Conservation (phyloP, 64 coral and sea anemone species). For the Platygyra sinensis region DNA sequence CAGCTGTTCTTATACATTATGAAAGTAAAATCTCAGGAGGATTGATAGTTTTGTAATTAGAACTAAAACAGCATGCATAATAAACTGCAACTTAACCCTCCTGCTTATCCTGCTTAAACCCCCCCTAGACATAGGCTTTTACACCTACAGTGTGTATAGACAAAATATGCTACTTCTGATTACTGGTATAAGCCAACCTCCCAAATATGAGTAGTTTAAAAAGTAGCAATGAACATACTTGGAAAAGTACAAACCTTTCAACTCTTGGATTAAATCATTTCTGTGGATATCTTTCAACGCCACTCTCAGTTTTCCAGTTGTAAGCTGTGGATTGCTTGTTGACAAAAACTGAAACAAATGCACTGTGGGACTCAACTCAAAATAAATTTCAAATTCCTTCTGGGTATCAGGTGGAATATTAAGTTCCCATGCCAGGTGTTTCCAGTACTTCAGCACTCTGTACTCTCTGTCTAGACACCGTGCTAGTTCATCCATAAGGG, state of each 20-base stretch:
- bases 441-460: constrained; percentile 34
- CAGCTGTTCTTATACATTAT: too few relatives aligned
- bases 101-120: too few relatives aligned
- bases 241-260: background rate
- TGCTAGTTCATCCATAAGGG: constrained; percentile 44
- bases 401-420: background rate
- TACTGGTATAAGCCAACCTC: too few relatives aligned
- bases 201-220: too few relatives aligned
- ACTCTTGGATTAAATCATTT: constrained; percentile 28
- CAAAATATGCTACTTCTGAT: too few relatives aligned
- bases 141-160: too few relatives aligned
- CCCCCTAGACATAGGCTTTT: too few relatives aligned
- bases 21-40: too few relatives aligned
- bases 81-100: too few relatives aligned
- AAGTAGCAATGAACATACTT: background rate
- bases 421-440: constrained; percentile 14
- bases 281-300: constrained; percentile 32
- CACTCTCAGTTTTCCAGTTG: constrained; percentile 3
- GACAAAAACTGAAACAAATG: constrained; percentile 35
- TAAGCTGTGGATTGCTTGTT: background rate
- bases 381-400: constrained; percentile 34
- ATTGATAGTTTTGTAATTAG: too few relatives aligned
- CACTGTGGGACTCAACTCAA: constrained; percentile 20
- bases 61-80: too few relatives aligned
- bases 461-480: constrained; percentile 32